Conservation (phyloP, 2,888 invertebrate species). For the Ennomos erosarius region DNA sequence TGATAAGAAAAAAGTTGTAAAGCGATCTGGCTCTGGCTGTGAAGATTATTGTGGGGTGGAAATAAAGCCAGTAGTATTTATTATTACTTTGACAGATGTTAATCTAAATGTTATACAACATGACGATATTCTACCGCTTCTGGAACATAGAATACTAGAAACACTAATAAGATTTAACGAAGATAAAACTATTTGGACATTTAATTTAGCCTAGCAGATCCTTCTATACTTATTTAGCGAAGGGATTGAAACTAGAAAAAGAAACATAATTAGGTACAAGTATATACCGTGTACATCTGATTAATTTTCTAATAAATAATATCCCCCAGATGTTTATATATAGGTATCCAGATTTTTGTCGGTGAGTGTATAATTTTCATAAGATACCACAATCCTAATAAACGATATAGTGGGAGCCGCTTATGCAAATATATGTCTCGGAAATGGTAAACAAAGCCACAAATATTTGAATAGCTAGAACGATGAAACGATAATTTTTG, state of each 20-base stretch:
- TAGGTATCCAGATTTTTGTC: no score
- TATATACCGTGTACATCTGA: no score
- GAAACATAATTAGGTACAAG: no score
- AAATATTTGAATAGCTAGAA: conserved; percentile 63
- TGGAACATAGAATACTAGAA: background rate
- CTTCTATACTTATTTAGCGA: no score
- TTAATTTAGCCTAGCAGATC: no score
- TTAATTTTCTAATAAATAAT: no score
- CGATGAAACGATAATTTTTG: conserved; percentile 73
- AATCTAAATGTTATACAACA: background rate
- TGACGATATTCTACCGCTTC: background rate
- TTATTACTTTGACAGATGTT: no score
- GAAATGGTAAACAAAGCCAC: conserved; percentile 57
- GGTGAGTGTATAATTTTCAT: background rate
- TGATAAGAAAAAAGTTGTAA: conserved; percentile 71
- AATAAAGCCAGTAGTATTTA: conserved; percentile 27
- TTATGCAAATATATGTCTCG: conserved; percentile 58
- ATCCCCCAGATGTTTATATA: no score
- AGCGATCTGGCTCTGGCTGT: conserved; percentile 72
- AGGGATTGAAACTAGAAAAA: no score
- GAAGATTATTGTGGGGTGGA: conserved; percentile 55
- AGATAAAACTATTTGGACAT: no score
- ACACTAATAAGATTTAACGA: no score
- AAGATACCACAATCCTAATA: no score
- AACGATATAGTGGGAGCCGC: conserved; percentile 35